Evolutionary conservation across 2,797 vertebrate genomes (phyloP), one percentile per base, ranked within the genome.

Genomic region (Sebastes trivittatus): DNA sequence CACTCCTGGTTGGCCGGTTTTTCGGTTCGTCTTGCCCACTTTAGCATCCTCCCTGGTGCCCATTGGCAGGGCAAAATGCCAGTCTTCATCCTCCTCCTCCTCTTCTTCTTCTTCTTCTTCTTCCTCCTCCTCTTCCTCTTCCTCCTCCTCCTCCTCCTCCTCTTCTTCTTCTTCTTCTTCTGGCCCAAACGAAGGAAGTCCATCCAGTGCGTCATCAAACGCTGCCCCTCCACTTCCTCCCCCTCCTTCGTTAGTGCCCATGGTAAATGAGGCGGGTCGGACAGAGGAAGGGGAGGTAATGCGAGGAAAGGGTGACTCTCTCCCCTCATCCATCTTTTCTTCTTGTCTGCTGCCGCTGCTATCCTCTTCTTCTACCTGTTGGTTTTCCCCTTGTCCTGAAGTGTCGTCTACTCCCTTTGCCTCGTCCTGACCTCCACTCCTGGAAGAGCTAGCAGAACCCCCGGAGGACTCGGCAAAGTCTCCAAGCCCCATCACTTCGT

Each of bases 401-500:
- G 77, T 67, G 65, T 92, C 82, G 1, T 89, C 91, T 1, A 2
- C 74, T 30, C 16, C 90, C 56, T 87, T 92, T 2, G 82, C 13
- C 5, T 93, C 92, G 0, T 91, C 80, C 23, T 70, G 87, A 36
- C 82, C 88, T 4, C 82, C 89, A 3, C 93, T 93, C 75, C 77
- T 93, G 16, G 92, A 93, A 3, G 93, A 94, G 32, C 82, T 68
- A 18, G 82, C 88, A 20, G 93, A 95, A 30, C 92, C 92, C n/a
- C 83, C 84, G 55, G 94, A 94, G 27, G 92, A 92, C 62, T 95
- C 94, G 0, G 93, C 94, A 6, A 93, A 95, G 20, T 92, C 77
- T 76, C 94, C 93, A 30, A 95, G 83, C 2, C 94, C 94, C 93
- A 93, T 94, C 69, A 95, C 94, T 82, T 94, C 91, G 7, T 95